Base-by-base conservation (phyloP, 2,888 invertebrate genomes). In the Pachymerium ferrugineum region DNA sequence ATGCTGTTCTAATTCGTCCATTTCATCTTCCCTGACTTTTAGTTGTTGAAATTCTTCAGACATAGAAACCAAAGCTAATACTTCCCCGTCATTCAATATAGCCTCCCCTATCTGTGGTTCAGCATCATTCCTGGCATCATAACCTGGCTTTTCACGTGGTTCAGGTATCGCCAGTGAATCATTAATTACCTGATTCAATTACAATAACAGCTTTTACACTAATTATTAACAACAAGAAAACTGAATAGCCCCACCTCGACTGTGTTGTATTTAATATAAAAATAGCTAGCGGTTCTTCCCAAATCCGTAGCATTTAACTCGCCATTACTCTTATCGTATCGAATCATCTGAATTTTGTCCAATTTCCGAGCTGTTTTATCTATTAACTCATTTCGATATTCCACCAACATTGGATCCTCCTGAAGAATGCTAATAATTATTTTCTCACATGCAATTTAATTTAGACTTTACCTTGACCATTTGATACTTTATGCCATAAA, bases 231-330 rank as follows among this genome's bases (percentile, higher is more conserved):
- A n/a, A n/a, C n/a, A n/a, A n/a, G 14, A 69, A 28, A 69, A 1
- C 14, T 28, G 22, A 25, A 16, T 29, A 76, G 19, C 76, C 76
- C 77, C 3, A 82, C 82, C 82, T 95, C 92, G 78, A 99, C 92
- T 0, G 98, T 98, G 78, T 94, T 94, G 81, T 93, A 92, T 77
- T 96, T 97, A 76, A 99, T 93, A 83, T 99, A 99, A 84, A 91
- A 99, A 82, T 97, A 94, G 81, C 97, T 97, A 0, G 99, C 97
- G 14, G 95, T 98, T 74, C 99, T 87, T 0, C 99, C 99, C 77
- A 97, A 85, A 83, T 98, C 95, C 74, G 84, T 85, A 4, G 83
- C 80, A 76, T 81, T 80, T 12, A 95, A 86, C 80, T 92, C 92
- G 19, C 93, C 93, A 0, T 93, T 92, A 73, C 88, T 85, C 75